Base-by-base conservation (phyloP, 2,113 vertebrate genomes). In the Apodemus speciosus region DNA sequence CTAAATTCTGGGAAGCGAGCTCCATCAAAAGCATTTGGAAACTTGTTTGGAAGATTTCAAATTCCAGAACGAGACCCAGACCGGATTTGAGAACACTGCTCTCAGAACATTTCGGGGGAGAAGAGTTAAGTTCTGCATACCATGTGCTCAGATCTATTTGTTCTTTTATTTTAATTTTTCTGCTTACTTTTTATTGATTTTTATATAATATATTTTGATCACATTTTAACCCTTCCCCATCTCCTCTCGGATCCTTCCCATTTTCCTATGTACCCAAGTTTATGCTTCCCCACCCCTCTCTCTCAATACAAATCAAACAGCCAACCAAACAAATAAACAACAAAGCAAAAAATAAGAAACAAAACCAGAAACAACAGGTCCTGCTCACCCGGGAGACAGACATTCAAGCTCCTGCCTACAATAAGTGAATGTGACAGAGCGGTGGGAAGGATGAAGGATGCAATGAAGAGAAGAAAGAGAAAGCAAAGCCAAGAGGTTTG, bases 1-100 rank as follows among this genome's bases (percentile, higher is more conserved):
- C n/a, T 40, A 66, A 88, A 92, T 96, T 97, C 92, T 94, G 66
- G 89, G 60, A 96, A 97, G 80, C 88, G 53, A 96, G 43, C 46
- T 89, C 85, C 58, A 75, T 89, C 46, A 92, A 91, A 95, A 92
- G 5, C 10, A 85, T 92, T 90, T 11, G 38, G 53, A 92, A 93
- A 75, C 20, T 87, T 46, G 2, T 91, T 89, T 92, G 80, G 75
- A 95, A 72, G 16, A 66, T 49, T 89, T 79, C 43, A 32, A 92
- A 20, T 92, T 35, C n/a, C 62, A 68, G 21, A 88, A 53, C 53
- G 56, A 88, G 68, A 43, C 58, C 66, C 32, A 49, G 46, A 64
- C 21, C 20, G 2, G 43, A 35, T 2, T 25, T 21, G 32, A 85
- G 53, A 40, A 13, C 38, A 46, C 9, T 14, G 25, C 11, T n/a